A percentile compares a stretch with the other conserved stretches of the same genome.
Conservation (phyloP, 2,113 vertebrate species). For the Engraulis encrasicolus region DNA sequence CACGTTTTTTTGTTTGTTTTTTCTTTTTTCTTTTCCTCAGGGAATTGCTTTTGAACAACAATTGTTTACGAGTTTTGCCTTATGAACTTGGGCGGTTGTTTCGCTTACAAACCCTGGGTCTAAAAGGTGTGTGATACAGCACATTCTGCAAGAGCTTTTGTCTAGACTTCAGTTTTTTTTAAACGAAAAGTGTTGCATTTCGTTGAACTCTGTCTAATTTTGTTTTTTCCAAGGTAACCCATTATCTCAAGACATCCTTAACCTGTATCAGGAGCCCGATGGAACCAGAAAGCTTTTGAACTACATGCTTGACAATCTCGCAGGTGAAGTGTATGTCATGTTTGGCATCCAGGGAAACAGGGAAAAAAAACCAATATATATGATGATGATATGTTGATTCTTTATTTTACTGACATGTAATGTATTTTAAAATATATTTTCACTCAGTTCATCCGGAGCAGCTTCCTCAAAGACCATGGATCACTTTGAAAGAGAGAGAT, state of each 20-base stretch:
- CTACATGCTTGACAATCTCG: conserved; percentile 99
- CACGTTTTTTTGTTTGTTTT: neutral
- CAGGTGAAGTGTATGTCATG: conserved; percentile 72
- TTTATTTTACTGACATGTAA: neutral
- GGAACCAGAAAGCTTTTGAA: conserved; percentile 98
- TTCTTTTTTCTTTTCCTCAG: conserved; percentile 69
- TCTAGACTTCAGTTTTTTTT: neutral
- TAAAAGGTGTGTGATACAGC: conserved; percentile 85
- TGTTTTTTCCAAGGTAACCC: conserved; percentile 90
- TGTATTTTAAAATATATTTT: conserved; percentile 30
- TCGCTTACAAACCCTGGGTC: conserved; percentile 95
- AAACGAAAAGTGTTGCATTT: neutral
- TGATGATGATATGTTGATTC: no score
- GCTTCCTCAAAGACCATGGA: conserved; percentile 97
- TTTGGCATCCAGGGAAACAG: neutral
- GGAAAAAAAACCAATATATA: neutral
- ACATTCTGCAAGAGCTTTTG: neutral
- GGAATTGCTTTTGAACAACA: conserved; percentile 99
- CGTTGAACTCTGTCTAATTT: neutral
- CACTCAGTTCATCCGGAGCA: conserved; percentile 95
- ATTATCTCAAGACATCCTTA: conserved; percentile 98
- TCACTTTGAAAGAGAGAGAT: conserved; percentile 96
- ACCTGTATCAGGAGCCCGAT: conserved; percentile 95
- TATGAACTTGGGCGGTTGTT: conserved; percentile 99
- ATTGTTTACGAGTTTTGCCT: conserved; percentile 99